Conservation (phyloP, 2,888 invertebrate species). For the Pristionchus entomophagus region DNA sequence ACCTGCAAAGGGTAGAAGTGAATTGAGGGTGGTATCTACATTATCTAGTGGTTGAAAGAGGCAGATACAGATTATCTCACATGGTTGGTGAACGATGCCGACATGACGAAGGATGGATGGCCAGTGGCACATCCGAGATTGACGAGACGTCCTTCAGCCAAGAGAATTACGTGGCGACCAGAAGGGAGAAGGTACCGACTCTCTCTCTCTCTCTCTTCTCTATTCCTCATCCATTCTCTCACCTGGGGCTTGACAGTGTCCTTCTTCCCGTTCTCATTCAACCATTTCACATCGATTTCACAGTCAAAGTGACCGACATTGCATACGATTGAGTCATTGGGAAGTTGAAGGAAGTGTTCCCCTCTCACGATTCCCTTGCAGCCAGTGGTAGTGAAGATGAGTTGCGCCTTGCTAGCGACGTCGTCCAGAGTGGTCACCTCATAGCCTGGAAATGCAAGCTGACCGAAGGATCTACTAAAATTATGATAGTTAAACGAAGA, state of each 20-base stretch:
- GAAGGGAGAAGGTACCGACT: conserved; percentile 89
- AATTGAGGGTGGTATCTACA: too few species aligned
- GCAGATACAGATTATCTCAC: too few species aligned
- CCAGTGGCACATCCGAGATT: conserved; percentile 99
- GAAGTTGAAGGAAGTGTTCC: conserved; percentile 91
- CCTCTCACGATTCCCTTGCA: conserved; percentile 82
- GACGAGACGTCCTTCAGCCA: conserved; percentile 96
- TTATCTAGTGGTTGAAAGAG: too few species aligned
- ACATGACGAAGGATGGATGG: conserved; percentile 99
- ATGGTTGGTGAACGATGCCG: conserved; percentile 98
- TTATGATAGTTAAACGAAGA: background rate
- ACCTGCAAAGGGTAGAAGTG: conserved; percentile 47
- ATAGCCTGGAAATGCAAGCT: conserved; percentile 76
- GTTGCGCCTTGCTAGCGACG: conserved; percentile 89
- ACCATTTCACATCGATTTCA: conserved; percentile 96
- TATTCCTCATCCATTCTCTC: too few species aligned
- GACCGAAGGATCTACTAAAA: too few species aligned
- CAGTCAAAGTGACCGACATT: conserved; percentile 98
- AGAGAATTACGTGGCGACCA: conserved; percentile 92
- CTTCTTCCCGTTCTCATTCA: conserved; percentile 92
- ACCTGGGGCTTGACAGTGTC: conserved; percentile 93
- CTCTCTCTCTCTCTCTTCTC: too few species aligned
- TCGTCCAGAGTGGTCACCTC: conserved; percentile 95
- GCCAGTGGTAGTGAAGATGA: conserved; percentile 98
- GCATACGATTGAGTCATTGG: conserved; percentile 96